Evolutionary conservation across 2,797 vertebrate species (phyloP).

Genomic region (Hephaestus fuliginosus): DNA sequence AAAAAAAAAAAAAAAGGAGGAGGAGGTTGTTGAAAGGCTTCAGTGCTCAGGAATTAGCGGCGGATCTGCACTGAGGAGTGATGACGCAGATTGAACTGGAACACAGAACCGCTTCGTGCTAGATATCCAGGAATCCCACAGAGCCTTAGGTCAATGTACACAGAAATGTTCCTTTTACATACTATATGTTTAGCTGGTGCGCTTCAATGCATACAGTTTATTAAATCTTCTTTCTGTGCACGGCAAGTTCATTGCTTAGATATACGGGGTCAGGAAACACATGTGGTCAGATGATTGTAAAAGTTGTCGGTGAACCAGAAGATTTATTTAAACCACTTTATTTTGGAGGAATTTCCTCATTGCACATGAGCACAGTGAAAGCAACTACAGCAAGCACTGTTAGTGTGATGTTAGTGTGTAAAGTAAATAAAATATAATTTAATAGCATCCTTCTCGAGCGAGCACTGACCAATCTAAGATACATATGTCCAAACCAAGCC

Average conservation of each 20-base stretch:
- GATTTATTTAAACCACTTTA: not conserved
- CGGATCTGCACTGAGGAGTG: constrained; percentile 9
- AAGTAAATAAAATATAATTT: too few relatives aligned
- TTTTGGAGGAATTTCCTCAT: not conserved
- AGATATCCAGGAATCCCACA: not conserved
- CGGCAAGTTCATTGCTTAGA: not conserved
- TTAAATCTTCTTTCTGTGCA: not conserved
- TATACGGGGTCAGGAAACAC: not conserved
- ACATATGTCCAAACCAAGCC: not conserved
- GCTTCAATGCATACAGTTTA: not conserved
- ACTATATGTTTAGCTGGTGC: not conserved
- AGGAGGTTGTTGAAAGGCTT: constrained; percentile 14
- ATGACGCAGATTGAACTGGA: constrained; percentile 9
- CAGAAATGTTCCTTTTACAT: not conserved
- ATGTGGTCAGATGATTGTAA: not conserved
- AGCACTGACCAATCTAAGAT: not conserved
- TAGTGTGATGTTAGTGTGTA: not conserved
- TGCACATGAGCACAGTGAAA: not conserved
- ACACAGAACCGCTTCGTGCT: not conserved
- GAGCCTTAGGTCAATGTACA: not conserved
- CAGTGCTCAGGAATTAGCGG: constrained; percentile 8
- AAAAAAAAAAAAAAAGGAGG: not conserved
- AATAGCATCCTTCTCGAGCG: not conserved
- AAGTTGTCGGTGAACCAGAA: not conserved
- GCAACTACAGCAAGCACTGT: not conserved